phyloP scores from a whole-genome alignment of 2,797 vertebrate genomes.

The Gastrophryne carolinensis region DNA sequence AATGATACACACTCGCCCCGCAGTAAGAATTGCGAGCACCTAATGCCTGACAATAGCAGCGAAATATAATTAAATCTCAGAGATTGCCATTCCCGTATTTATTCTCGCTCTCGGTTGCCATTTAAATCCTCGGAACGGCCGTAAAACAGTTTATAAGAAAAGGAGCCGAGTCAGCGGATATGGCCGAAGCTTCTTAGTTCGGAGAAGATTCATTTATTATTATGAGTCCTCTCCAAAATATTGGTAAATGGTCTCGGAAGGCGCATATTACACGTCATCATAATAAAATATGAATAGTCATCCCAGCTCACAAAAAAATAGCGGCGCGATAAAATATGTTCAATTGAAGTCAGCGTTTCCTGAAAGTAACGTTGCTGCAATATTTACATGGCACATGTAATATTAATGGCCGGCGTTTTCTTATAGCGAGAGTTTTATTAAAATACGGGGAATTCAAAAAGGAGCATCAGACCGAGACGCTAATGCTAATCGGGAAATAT shows the following conservation, averaged over 20 bases:
- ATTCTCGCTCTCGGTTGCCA: not conserved
- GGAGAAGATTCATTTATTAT: constrained; percentile 46
- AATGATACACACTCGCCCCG: not conserved
- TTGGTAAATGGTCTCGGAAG: constrained; percentile 37
- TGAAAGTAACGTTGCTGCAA: not conserved
- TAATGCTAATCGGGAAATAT: too few relatives aligned
- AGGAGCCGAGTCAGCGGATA: constrained; percentile 30
- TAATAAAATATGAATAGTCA: constrained; percentile 34
- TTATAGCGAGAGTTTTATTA: not conserved
- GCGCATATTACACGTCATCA: constrained; percentile 20
- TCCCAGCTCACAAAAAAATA: not conserved
- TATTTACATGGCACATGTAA: not conserved
- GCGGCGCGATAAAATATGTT: constrained; percentile 31
- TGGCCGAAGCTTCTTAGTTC: not conserved
- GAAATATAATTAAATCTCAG: constrained; percentile 38
- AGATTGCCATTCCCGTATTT: constrained; percentile 11
- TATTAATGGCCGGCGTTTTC: constrained; percentile 7
- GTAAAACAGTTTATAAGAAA: constrained; percentile 39
- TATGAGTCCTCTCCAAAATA: constrained; percentile 46
- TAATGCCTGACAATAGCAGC: constrained; percentile 7
- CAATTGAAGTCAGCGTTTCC: constrained; percentile 36
- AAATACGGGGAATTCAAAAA: not conserved
- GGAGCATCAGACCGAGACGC: too few relatives aligned
- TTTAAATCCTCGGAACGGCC: constrained; percentile 26
- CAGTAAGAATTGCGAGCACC: not conserved